A percentile compares a stretch with the other conserved stretches of the same genome.
Conservation (phyloP, 2,888 invertebrate genomes). For the Leucoma salicis region DNA sequence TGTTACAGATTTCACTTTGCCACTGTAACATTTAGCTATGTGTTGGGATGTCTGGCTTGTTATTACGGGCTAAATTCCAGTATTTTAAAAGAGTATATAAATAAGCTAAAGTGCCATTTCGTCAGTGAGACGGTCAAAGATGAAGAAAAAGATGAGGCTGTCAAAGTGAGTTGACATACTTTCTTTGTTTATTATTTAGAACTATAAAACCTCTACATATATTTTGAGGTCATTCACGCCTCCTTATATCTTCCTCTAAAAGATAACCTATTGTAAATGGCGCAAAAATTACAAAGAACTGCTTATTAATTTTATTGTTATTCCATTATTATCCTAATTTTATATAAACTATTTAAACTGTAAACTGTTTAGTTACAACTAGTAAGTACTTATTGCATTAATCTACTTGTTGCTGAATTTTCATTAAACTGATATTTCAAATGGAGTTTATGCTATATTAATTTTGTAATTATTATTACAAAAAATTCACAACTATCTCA, state of each 20-base stretch:
- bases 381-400: too few species aligned
- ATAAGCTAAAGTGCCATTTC: constrained; percentile 66
- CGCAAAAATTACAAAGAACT: too few species aligned
- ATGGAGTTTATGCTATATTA: too few species aligned
- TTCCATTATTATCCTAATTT: too few species aligned
- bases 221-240: constrained; percentile 38
- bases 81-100: constrained; percentile 58
- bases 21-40: constrained; percentile 70
- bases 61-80: constrained; percentile 67
- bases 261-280: constrained; percentile 15
- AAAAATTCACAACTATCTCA: too few species aligned
- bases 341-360: too few species aligned
- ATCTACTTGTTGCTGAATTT: too few species aligned
- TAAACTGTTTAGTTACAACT: too few species aligned
- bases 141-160: constrained; percentile 40
- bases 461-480: too few species aligned
- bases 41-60: constrained; percentile 77
- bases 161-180: constrained; percentile 52
- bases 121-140: constrained; percentile 40
- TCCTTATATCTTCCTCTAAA: constrained; percentile 17
- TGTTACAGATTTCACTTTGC: constrained; percentile 73
- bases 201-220: too few species aligned
- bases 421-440: too few species aligned
- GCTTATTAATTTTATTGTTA: too few species aligned
- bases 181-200: constrained; percentile 38